Evolutionary conservation across 1,140 invertebrate genomes (phyloP), one percentile per base, ranked within the genome.

Genomic region (Drosophila trapezifrons): DNA sequence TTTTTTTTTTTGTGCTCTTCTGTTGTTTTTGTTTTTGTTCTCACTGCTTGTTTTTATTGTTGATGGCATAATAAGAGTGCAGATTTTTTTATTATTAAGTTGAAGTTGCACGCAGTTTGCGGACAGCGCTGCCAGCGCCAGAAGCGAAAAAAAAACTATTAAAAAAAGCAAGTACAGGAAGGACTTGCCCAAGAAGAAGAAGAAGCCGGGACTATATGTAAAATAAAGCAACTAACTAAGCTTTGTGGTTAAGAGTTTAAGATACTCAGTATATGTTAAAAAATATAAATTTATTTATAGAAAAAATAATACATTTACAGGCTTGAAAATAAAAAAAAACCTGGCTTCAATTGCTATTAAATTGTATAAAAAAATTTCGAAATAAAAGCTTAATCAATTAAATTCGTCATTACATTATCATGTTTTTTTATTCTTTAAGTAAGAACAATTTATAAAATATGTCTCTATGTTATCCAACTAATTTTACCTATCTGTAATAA

Each of bases 21-120:
- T 75, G 51, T 70, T 70, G 27, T 58, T 70, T 35, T 58, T 78
- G 43, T 38, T 76, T 43, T 58, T 75, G 62, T 27, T 38, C 65
- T 22, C 20, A 18, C 38, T 38, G 25, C 52, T 82, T 87, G 71
- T 87, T 87, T 79, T 86, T 87, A 78, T 86, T 87, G 84, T 87
- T 84, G 77, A 80, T 83, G 84, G 67, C 72, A 80, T 83, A 84
- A 83, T 89, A 84, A 89, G 84, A 83, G 72, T 80, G 80, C 84
- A 89, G 73, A 80, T 83, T 86, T 70, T 56, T 75, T 71, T 84
- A 63, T 80, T 74, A 89, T 89, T 80, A 89, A 80, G 86, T 84
- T 84, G 77, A 84, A 89, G 84, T 87, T 84, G 84, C 67, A 74
- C 47, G 76, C 83, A 89, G 76, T 83, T 79, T 87, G 72, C 32